phyloP scores from a whole-genome alignment of 1,140 invertebrate genomes.

The Drosophila santomea region DNA sequence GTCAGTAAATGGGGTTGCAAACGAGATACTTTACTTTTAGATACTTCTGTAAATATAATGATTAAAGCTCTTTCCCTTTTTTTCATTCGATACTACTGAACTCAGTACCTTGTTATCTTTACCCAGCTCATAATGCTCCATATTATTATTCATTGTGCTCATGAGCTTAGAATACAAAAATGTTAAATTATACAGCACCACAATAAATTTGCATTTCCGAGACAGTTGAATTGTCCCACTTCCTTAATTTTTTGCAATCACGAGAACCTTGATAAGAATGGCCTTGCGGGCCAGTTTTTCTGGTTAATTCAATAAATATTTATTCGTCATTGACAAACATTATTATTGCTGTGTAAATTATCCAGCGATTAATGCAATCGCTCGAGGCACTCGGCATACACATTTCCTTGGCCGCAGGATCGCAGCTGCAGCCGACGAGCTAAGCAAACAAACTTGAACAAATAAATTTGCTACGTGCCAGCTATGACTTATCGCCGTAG shows the following conservation, averaged over 20 bases:
- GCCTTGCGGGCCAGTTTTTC: constrained; percentile 16
- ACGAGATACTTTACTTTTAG: no score
- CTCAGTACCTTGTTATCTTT: no score
- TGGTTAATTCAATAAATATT: constrained; percentile 54
- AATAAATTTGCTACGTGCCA: constrained; percentile 73
- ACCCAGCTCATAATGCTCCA: no score
- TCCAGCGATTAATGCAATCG: constrained; percentile 53
- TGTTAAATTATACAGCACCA: no score
- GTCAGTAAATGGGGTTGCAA: not conserved
- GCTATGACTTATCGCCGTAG: constrained; percentile 68
- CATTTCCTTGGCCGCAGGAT: constrained; percentile 22
- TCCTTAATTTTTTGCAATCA: constrained; percentile 12
- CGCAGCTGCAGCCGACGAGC: constrained; percentile 34
- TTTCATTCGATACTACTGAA: no score
- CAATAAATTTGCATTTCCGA: no score
- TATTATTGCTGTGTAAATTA: constrained; percentile 70
- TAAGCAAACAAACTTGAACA: constrained; percentile 63
- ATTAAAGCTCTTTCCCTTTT: not conserved
- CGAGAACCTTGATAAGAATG: constrained; percentile 30
- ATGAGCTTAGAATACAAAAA: no score
- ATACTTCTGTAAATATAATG: not conserved
- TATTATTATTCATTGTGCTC: no score
- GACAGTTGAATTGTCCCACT: no score
- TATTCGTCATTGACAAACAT: constrained; percentile 48
- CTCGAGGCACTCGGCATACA: constrained; percentile 10